Percentiles rank a stretch among this genome's conserved stretches.
Evolutionary conservation across 1,140 invertebrate species (phyloP).

Genomic region (Aphelenchoides besseyi): DNA sequence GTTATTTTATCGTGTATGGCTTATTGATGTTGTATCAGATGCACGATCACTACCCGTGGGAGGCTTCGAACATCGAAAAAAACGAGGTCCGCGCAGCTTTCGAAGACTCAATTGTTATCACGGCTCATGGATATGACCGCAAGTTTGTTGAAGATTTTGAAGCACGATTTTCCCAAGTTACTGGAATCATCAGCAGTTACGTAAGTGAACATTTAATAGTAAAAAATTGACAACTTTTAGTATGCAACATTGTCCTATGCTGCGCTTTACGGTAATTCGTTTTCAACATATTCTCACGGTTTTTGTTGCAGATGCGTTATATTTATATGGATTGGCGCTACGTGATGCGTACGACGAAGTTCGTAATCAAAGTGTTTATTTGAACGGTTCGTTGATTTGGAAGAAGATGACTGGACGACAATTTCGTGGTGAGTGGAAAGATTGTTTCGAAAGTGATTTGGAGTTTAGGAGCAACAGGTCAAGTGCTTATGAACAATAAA

Average conservation of each 20-base stretch:
- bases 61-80: slow-evolving; percentile 59
- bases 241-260: slow-evolving; percentile 55
- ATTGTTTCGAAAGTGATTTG: neutral
- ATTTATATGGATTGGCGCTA: slow-evolving; percentile 50
- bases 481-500: slow-evolving; percentile 60
- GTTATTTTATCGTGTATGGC: slow-evolving; percentile 37
- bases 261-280: slow-evolving; percentile 37
- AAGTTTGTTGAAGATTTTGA: slow-evolving; percentile 62
- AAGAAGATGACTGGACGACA: slow-evolving; percentile 54
- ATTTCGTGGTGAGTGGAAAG: slow-evolving; percentile 47
- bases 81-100: slow-evolving; percentile 53
- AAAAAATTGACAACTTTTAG: slow-evolving; percentile 22
- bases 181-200: slow-evolving; percentile 57
- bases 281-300: neutral
- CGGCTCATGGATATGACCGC: slow-evolving; percentile 57
- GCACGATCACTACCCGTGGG: slow-evolving; percentile 61
- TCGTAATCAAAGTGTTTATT: slow-evolving; percentile 36
- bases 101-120: slow-evolving; percentile 60
- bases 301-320: slow-evolving; percentile 36
- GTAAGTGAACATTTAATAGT: slow-evolving; percentile 32
- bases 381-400: slow-evolving; percentile 48
- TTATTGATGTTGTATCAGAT: neutral
- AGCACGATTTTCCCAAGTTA: slow-evolving; percentile 50
- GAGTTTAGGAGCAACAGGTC: slow-evolving; percentile 43
- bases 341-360: slow-evolving; percentile 54